Conservation (phyloP, 2,888 invertebrate species). For the Ditula angustiorana region DNA sequence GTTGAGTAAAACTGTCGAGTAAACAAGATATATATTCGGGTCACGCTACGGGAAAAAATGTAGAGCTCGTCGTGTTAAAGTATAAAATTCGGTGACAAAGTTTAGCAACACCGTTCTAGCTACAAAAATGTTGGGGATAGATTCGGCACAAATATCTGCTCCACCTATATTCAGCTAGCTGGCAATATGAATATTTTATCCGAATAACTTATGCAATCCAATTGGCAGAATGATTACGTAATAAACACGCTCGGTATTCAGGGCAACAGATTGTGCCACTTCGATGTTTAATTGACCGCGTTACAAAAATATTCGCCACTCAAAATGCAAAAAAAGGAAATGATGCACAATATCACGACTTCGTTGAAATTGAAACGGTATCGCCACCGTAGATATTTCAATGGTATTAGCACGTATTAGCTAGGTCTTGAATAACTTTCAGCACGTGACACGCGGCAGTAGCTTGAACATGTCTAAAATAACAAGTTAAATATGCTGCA, state of each 20-base stretch:
- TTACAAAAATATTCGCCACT: constrained; percentile 50
- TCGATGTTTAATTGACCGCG: constrained; percentile 60
- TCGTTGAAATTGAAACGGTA: constrained; percentile 1
- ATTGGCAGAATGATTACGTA: constrained; percentile 56
- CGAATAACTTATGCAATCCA: constrained; percentile 36
- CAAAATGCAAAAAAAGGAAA: constrained; percentile 15
- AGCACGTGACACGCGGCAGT: background rate
- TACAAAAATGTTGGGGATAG: background rate
- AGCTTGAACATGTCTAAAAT: background rate
- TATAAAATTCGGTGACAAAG: background rate
- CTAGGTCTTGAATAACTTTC: background rate
- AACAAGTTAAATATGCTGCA: background rate
- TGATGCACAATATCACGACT: background rate
- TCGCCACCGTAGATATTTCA: background rate
- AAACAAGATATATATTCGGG: constrained; percentile 30
- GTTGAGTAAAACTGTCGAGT: constrained; percentile 30
- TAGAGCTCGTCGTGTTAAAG: constrained; percentile 4
- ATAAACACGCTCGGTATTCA: constrained; percentile 53
- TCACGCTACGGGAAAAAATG: constrained; percentile 5
- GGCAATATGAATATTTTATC: constrained; percentile 30
- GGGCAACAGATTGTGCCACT: constrained; percentile 58
- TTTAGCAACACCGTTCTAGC: background rate
- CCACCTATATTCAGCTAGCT: constrained; percentile 14
- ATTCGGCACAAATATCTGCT: background rate
- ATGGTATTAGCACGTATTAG: no score